Evolutionary conservation across 2,888 invertebrate genomes (phyloP), one percentile per base, ranked within the genome.

Genomic region (Drosophila affinis): DNA sequence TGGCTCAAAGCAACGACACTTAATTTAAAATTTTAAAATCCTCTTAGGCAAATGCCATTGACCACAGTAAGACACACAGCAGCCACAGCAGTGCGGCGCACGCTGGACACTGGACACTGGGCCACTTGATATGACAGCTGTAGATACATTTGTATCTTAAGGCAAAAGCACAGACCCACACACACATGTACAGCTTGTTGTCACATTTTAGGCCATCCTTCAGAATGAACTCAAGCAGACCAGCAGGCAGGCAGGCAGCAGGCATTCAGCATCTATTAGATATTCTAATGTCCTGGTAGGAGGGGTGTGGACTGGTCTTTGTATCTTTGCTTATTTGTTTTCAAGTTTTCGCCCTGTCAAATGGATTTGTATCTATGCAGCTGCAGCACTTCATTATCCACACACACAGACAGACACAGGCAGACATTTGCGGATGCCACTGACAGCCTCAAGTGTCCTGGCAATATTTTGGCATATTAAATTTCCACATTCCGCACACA

Each of bases 321-420:
- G 83, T 83, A 81, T 81, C 73, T 72, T 32, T 68, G 82, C 76
- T 79, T 84, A 81, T 81, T 82, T 76, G 75, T 73, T 71, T 73
- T 79, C 77, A 68, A 79, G 78, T 74, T 72, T 79, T 76, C 62
- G 61, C 57, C 63, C 68, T 83, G 79, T 86, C 81, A 81, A 76
- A 81, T 51, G 69, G 56, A 51, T 71, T 12, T 52, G 63, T 71
- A 70, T 72, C 56, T 76, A 7, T 39, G 79, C 78, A 81, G 81
- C 76, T 73, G 76, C 72, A 85, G 79, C 69, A 81, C 83, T 86
- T 83, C 79, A 83, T 86, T 83, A 83, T 86, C 64, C 71, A 69
- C 81, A 71, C 81, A 54, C 18, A 27, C 34, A 55, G 21, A 21
- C 21, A 34, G 34, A 21, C 34, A 39, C 3, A 27, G 39, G 12